Evolutionary conservation across 1,140 invertebrate genomes (phyloP).

Genomic region (Drosophila yakuba): DNA sequence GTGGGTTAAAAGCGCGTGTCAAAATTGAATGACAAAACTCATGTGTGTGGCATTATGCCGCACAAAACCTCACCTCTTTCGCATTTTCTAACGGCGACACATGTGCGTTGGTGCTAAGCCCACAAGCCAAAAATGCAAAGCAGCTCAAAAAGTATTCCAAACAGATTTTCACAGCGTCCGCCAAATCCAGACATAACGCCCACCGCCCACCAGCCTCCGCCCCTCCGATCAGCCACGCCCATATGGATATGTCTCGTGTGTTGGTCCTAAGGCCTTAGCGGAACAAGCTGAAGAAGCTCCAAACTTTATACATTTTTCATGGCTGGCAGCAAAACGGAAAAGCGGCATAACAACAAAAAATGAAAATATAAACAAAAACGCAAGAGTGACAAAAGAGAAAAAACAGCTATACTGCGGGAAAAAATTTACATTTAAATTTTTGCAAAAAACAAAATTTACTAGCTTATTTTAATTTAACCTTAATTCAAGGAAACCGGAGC

Average conservation of each 20-base stretch:
- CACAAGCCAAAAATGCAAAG: conserved; percentile 79
- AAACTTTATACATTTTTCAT: conserved; percentile 79
- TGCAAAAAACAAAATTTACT: not conserved
- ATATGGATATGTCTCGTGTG: conserved; percentile 29
- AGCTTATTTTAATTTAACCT: conserved; percentile 19
- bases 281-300: conserved; percentile 6
- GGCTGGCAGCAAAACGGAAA: conserved; percentile 42
- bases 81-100: conserved; percentile 20
- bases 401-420: not conserved
- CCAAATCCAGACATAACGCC: conserved; percentile 12
- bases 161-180: conserved; percentile 46
- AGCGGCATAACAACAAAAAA: conserved; percentile 7
- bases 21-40: conserved; percentile 82
- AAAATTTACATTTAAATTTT: not conserved
- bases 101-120: conserved; percentile 43
- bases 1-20: conserved; percentile 42
- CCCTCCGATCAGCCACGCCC: conserved; percentile 48
- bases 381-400: conserved; percentile 1
- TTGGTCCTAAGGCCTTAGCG: conserved; percentile 40
- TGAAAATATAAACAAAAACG: conserved; percentile 10
- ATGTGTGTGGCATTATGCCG: conserved; percentile 58
- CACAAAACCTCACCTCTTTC: too few relatives aligned
- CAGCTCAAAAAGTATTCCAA: conserved; percentile 76
- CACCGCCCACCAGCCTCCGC: not conserved
- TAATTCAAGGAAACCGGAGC: not conserved